A percentile compares a stretch with the other conserved stretches of the same genome.
These are phyloP conservation scores for Numida meleagris DNA, from an alignment of 2,113 vertebrate genomes.

Conservation along the genomic window DNA sequence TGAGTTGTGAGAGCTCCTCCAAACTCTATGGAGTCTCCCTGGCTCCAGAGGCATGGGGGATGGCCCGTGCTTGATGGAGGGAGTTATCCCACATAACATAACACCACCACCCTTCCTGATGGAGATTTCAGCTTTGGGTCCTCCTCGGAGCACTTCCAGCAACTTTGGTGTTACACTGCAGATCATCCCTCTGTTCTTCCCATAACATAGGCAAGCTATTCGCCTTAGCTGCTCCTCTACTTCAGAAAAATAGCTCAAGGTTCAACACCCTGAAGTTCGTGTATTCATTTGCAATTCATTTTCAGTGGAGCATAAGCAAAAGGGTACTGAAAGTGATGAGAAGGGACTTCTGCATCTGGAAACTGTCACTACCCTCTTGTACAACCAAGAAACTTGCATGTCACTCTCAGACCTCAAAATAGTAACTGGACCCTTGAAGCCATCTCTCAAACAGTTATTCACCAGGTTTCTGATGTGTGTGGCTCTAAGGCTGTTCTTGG, in stretches of 20 bases:
- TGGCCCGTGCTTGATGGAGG: neutral
- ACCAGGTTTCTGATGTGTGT: neutral
- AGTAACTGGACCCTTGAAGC: neutral
- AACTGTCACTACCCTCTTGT: neutral
- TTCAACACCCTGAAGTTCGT: neutral
- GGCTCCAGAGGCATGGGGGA: fast-evolving
- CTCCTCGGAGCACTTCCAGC: neutral
- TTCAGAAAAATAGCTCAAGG: neutral
- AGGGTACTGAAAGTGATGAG: neutral
- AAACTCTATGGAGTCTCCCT: neutral
- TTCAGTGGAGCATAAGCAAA: neutral
- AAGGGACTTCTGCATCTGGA: neutral
- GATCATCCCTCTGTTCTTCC: neutral
- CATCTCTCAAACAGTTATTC: neutral
- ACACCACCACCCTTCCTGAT: neutral
- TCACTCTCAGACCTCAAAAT: neutral
- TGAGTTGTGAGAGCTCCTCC: fast-evolving
- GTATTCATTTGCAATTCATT: neutral
- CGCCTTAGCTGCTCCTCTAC: neutral
- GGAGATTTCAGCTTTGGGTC: neutral
- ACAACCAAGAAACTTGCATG: neutral
- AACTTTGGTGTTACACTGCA: neutral
- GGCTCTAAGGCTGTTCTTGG: neutral
- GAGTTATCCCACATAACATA: neutral
- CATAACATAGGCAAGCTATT: neutral